These are phyloP conservation scores for Chondrosia reniformis DNA, from an alignment of 37 sponge, comb jelly and placozoan species.

Conservation along the genomic window DNA sequence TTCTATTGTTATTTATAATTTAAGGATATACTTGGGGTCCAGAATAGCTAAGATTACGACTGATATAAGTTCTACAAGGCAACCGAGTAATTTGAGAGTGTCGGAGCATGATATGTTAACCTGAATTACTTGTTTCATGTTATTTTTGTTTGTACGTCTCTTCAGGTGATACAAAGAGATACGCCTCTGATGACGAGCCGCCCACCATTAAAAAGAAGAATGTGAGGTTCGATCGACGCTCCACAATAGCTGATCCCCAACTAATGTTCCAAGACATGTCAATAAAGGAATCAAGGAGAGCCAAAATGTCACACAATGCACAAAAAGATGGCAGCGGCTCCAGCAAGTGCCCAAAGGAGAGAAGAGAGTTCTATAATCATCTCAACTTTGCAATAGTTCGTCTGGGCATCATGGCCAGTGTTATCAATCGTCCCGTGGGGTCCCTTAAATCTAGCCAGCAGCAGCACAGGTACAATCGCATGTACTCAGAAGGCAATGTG, in stretches of 20 bases:
- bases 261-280: background rate
- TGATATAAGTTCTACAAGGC: no score
- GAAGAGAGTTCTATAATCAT: background rate
- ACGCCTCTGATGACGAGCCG: no score
- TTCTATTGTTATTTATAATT: no score
- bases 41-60: no score
- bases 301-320: background rate
- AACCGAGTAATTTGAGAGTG: no score
- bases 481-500: background rate
- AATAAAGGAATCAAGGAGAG: background rate
- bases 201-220: no score
- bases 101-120: no score
- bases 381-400: background rate
- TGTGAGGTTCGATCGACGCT: background rate
- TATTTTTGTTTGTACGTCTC: no score
- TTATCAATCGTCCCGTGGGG: background rate
- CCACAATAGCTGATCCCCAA: background rate
- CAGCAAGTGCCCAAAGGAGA: background rate
- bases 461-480: background rate
- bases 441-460: background rate
- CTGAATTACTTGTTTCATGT: no score
- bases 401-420: background rate
- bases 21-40: no score
- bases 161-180: no score
- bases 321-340: background rate